Base-by-base conservation (phyloP, 2,888 invertebrate genomes). In the Himalopsyche anomala region DNA sequence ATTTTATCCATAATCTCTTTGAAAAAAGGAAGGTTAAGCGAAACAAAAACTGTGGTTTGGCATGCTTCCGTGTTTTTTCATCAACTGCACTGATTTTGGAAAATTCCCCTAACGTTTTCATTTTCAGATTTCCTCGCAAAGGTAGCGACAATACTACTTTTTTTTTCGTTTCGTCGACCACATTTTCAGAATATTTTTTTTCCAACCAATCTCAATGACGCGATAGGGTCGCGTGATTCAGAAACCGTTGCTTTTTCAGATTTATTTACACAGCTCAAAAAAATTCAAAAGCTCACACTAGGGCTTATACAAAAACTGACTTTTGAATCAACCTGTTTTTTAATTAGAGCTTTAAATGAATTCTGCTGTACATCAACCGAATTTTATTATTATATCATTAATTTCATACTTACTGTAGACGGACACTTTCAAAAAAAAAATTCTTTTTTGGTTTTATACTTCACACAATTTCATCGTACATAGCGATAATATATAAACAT, bases 181-280 rank as follows among this genome's bases (percentile, higher is more conserved):
- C 62, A 8, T 62, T 62, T 62, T 62, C 19, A n/a, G 19, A 62
- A 62, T 62, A 19, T 62, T 19, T 62, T 62, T 62, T 62, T 62
- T 62, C 62, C 62, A 62, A n/a, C 62, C 62, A 62, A 62, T 62
- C 19, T 62, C 19, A 62, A 62, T 19, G 62, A 19, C 28, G 8
- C 62, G 62, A 62, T 19, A 5, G 62, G 62, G 19, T 62, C 62
- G 19, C 62, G 62, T 62, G 62, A 19, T 62, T 62, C 28, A 19
- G 3, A 8, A 19, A 6, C 62, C 19, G 62, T 5, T 51, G 15
- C 15, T 11, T 51, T 62, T 19, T 62, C 62, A 28, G 19, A 62
- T 62, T 62, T 62, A n/a, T 62, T 19, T 5, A 19, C 19, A 6
- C 19, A 62, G 28, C 6, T 62, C 28, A 8, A n/a, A n/a, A 62